Evolutionary conservation across 1,140 invertebrate genomes (phyloP), one percentile per base, ranked within the genome.

Genomic region (Choristoneura fumiferana): DNA sequence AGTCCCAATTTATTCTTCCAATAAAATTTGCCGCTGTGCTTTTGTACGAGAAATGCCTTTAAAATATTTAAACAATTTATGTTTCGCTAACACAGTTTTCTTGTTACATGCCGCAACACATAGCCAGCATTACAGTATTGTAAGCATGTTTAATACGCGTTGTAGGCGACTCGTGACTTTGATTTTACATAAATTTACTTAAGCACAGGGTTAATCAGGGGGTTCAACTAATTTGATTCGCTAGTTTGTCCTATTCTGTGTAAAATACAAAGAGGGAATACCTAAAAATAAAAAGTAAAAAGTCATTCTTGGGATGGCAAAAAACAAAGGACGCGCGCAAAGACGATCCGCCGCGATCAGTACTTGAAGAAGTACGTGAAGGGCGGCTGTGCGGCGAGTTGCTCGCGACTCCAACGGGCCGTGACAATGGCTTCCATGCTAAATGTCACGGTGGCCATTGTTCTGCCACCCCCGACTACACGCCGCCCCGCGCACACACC

Each of bases 371-470:
- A 63, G 55, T 60, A 57, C 59, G 58, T 61, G 54, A 54, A 69
- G 69, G 69, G 73, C 76, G 79, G 77, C 64, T 68, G 75, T 84
- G 73, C 76, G 79, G 70, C 72, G 67, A 72, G 69, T 75, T 76
- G 77, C 67, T 82, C 70, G 70, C 71, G 71, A 62, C 72, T 83
- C 75, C 72, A 81, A 79, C 83, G 77, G 77, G 65, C 78, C 84
- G 82, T 84, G 84, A 86, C 81, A 84, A 88, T 81, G 78, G 81
- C 72, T 84, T 85, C 81, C 82, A 86, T 84, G 78, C 76, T 87
- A 88, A 86, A 88, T 88, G 84, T 88, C 85, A 88, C 81, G 83
- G 83, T 86, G 72, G 77, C 83, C 67, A 87, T 88, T 88, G 85
- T 88, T 87, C 80, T 79, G 67, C 40, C 18, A 62, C 62, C 52